Percentiles rank a stretch among this genome's conserved stretches.
These are phyloP conservation scores for Eumeta japonica DNA, from an alignment of 1,140 invertebrate species.

Conservation along the genomic window DNA sequence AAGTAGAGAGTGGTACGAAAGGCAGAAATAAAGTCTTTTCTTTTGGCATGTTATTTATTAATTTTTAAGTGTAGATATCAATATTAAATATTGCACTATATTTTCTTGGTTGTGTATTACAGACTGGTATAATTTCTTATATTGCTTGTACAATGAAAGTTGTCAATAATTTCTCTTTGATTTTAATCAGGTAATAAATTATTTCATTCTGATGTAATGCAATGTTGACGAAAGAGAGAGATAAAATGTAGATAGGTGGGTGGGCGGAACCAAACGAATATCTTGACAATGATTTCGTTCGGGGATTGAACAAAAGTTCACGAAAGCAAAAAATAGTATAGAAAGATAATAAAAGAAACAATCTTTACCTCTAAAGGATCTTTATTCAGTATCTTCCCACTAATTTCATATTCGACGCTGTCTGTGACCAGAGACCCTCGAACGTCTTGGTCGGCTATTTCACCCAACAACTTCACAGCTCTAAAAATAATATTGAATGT, in stretches of 20 bases:
- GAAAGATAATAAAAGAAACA: conserved; percentile 1
- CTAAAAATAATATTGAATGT: conserved; percentile 22
- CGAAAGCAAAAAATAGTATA: conserved; percentile 1
- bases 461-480: conserved; percentile 43
- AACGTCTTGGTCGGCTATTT: conserved; percentile 37
- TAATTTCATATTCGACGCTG: conserved; percentile 34
- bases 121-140: no score
- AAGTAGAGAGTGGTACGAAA: no score
- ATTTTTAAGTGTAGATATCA: no score
- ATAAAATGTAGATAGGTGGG: not conserved
- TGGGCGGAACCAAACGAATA: no score
- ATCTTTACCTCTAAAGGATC: conserved; percentile 42
- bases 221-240: not conserved
- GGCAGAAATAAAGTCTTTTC: no score
- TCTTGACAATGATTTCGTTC: no score
- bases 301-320: no score
- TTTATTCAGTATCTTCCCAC: conserved; percentile 38
- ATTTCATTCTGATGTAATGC: conserved; percentile 8
- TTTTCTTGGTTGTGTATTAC: no score
- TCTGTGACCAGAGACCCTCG: conserved; percentile 41
- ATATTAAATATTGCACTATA: no score
- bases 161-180: no score
- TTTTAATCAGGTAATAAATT: not conserved
- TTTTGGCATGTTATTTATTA: no score
- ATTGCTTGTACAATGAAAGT: no score